Conservation (phyloP, 2,797 vertebrate genomes). For the Schizopygopsis malacanthus region DNA sequence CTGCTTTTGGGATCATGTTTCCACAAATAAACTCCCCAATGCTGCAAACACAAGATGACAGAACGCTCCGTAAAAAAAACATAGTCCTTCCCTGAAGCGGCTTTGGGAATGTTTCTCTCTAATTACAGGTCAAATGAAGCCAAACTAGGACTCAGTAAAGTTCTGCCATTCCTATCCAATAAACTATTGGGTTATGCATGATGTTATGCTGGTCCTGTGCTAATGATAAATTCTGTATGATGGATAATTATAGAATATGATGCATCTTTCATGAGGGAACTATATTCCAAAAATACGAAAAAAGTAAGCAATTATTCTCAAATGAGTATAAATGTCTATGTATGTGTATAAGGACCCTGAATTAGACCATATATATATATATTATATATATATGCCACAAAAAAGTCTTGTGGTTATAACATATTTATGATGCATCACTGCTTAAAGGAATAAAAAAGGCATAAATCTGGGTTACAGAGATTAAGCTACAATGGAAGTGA, state of each 20-base stretch:
- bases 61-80: slow-evolving; percentile 34
- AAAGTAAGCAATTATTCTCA: slow-evolving; percentile 9
- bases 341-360: background rate
- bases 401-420: background rate
- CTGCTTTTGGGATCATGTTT: slow-evolving; percentile 51
- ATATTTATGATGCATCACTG: background rate
- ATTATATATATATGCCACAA: background rate
- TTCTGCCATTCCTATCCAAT: slow-evolving; percentile 1
- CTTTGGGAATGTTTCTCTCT: slow-evolving; percentile 48
- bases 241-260: slow-evolving; percentile 31
- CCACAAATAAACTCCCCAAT: slow-evolving; percentile 52
- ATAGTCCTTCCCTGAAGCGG: slow-evolving; percentile 42
- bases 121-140: slow-evolving; percentile 55
- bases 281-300: slow-evolving; percentile 26
- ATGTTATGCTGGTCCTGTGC: background rate
- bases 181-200: slow-evolving; percentile 29
- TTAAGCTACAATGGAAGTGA: background rate
- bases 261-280: slow-evolving; percentile 11
- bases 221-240: slow-evolving; percentile 31
- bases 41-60: slow-evolving; percentile 36
- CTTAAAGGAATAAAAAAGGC: background rate
- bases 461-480: background rate
- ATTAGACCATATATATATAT: background rate
- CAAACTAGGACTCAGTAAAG: slow-evolving; percentile 31
- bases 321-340: background rate